Evolutionary conservation across 2,888 invertebrate genomes (phyloP).

Genomic region (Aphodius sticticus): DNA sequence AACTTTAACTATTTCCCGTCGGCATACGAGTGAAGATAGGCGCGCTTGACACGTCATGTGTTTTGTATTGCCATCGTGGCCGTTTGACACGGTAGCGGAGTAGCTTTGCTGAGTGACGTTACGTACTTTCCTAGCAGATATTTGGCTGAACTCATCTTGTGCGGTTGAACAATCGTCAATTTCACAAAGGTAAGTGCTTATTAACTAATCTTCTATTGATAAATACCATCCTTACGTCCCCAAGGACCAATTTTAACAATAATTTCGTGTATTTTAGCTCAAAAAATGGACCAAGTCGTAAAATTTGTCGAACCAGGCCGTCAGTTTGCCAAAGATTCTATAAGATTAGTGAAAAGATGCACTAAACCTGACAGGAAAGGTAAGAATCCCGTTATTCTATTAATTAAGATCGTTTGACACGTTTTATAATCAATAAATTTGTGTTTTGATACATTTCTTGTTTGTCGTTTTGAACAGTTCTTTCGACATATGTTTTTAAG

Average conservation of each 20-base stretch:
- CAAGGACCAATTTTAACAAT: not conserved
- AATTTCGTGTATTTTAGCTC: not conserved
- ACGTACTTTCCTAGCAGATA: conserved; percentile 5
- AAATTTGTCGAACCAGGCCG: conserved; percentile 94
- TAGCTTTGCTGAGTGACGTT: conserved; percentile 20
- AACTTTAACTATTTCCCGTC: not conserved
- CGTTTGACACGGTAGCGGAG: conserved; percentile 29
- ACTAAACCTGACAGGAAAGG: conserved; percentile 99
- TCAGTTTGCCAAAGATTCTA: conserved; percentile 97
- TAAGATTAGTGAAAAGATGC: conserved; percentile 97
- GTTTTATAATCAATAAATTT: conserved; percentile 6
- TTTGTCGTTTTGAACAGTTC: not conserved
- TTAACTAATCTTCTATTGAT: not conserved
- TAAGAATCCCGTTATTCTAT: conserved; percentile 54
- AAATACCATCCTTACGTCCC: not conserved
- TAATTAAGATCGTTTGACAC: not conserved
- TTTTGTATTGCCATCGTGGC: conserved; percentile 37
- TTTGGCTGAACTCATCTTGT: conserved; percentile 12
- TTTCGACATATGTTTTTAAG: conserved; percentile 5
- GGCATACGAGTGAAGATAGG: conserved; percentile 15
- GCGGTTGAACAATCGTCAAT: conserved; percentile 10
- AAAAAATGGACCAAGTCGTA: conserved; percentile 94
- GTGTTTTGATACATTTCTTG: not conserved
- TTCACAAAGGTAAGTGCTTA: conserved; percentile 22
- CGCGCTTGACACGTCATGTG: conserved; percentile 34